Base-by-base conservation (phyloP, 1,140 invertebrate genomes). In the Drosophila repleta region DNA sequence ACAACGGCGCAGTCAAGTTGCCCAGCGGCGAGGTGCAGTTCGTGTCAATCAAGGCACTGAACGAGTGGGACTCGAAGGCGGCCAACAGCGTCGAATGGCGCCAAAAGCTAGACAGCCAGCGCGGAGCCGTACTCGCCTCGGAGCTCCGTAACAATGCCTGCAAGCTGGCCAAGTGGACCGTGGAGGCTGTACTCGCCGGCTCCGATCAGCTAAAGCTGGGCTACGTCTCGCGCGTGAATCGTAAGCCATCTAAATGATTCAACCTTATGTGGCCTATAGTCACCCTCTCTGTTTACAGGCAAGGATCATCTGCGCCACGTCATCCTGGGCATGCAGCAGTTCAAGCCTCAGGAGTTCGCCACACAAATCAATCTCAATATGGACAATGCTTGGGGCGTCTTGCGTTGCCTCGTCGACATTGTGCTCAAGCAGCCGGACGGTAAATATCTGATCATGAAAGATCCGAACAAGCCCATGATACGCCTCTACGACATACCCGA, bases 81-180 rank as follows among this genome's bases (percentile, higher is more conserved):
- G 97, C 97, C 32, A 98, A 98, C 75, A 98, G 98, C 37, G 97
- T 99, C 13, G 99, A 99, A 90, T 99, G 99, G 99, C 94, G 99
- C 45, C 97, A 98, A 90, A 99, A 99, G 82, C 92, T 99, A 18
- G 99, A 99, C 92, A 97, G 96, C 0, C 99, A 99, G 92, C 94
- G 98, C 67, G 99, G 98, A 74, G 98, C 99, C 32, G 99, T 99
- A 8, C 93, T 99, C 13, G 99, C 99, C 26, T 99, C 99, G 84
- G 99, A 99, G 92, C 92, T 99, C 60, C 95, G 99, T 70, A 99
- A 99, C 92, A 99, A 99, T 92, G 97, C 98, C 7, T 99, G 98
- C 93, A 99, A 99, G 92, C 93, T 99, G 48, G 98, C 98, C 46
- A 99, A 99, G 92, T 99, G 99, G 99, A 99, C 99, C 0, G 97